Conservation (phyloP, 2,888 invertebrate genomes). For the Tuberolachnus salignus region DNA sequence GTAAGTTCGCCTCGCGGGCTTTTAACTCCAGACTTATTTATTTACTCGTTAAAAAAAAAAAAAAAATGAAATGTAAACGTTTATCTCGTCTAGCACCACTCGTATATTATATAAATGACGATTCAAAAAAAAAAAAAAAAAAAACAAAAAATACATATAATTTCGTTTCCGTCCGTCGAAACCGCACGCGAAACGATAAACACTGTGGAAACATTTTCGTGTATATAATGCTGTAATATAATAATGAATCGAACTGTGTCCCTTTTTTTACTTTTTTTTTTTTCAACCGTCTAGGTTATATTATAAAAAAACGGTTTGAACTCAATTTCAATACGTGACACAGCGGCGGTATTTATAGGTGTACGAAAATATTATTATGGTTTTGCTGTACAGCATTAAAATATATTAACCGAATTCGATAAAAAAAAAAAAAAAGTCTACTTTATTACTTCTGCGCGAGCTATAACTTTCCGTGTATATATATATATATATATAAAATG, state of each 20-base stretch:
- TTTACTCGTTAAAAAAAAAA: conserved; percentile 10
- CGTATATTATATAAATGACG: background rate
- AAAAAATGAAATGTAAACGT: conserved; percentile 33
- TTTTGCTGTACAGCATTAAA: conserved; percentile 5
- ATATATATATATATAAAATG: too few species aligned
- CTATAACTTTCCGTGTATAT: conserved; percentile 29
- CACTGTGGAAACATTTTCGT: too few species aligned
- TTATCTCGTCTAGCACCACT: conserved; percentile 35
- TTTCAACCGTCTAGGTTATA: background rate
- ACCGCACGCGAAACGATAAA: too few species aligned
- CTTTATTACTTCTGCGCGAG: conserved; percentile 29
- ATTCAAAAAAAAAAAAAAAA: background rate
- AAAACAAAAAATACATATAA: conserved; percentile 25
- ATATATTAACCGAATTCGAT: conserved; percentile 34
- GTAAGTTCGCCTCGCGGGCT: conserved; percentile 43
- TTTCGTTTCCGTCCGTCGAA: background rate
- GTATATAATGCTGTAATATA: too few species aligned
- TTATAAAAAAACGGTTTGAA: conserved; percentile 5
- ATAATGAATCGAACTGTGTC: too few species aligned
- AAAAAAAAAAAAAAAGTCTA: conserved; percentile 11
- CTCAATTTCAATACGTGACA: conserved; percentile 15
- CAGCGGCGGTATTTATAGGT: background rate
- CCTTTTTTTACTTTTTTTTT: too few species aligned
- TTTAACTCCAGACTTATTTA: conserved; percentile 52
- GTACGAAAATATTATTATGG: background rate